These are phyloP conservation scores for Globicephala melas DNA, from an alignment of 2,113 vertebrate genomes.

Conservation along the genomic window DNA sequence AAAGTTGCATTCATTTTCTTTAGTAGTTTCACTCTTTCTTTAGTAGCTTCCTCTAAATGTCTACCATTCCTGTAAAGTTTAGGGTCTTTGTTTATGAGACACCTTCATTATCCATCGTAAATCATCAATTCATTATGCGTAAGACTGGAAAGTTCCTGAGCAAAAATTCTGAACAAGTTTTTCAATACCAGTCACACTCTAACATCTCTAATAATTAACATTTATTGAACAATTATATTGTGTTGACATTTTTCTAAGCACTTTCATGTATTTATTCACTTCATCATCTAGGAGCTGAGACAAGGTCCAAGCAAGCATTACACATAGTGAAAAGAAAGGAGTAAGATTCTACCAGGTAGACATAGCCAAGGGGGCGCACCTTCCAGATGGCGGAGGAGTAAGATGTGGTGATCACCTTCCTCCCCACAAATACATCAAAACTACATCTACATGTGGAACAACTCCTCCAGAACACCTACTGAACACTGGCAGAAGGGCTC, in stretches of 20 bases:
- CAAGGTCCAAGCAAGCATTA: not conserved
- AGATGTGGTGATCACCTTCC: too few species aligned
- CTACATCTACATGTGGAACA: too few species aligned
- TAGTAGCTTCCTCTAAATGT: not conserved
- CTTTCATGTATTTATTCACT: not conserved
- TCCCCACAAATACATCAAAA: too few species aligned
- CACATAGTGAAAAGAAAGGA: not conserved
- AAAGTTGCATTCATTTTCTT: not conserved
- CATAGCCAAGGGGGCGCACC: accelerated
- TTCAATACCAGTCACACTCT: not conserved
- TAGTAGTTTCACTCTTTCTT: not conserved
- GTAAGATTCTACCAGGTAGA: not conserved
- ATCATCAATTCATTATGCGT: not conserved
- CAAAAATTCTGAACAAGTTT: not conserved
- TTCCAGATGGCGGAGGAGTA: too few species aligned
- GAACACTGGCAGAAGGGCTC: too few species aligned
- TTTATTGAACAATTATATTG: not conserved
- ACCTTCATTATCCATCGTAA: not conserved
- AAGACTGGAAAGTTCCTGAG: not conserved
- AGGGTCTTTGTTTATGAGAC: not conserved
- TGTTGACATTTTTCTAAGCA: not conserved
- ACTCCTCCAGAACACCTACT: too few species aligned
- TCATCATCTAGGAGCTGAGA: not conserved
- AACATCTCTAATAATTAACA: not conserved
- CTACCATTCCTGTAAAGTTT: not conserved